Base-by-base conservation (phyloP, 2,888 invertebrate genomes). In the Sphinx pinastri region DNA sequence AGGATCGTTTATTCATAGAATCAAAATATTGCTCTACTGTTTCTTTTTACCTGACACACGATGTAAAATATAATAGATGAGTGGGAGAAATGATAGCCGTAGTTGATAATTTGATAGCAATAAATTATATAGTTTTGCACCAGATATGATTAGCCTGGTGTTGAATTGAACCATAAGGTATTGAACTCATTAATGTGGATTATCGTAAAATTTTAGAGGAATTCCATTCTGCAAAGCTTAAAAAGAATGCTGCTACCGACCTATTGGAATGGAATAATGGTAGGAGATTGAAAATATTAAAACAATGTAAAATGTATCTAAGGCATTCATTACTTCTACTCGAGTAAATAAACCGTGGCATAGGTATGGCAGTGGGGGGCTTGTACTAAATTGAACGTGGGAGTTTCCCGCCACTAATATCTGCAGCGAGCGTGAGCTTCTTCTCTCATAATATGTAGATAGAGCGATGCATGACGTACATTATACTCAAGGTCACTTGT, bases 391-490 rank as follows among this genome's bases (percentile, higher is more conserved):
- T 60, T 19, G 25, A 45, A 47, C 19, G 49, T 49, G 19, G 63
- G 14, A 47, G 19, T 19, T 63, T 63, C 49, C 38, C 63, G 19
- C 63, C 63, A 63, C 49, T 63, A 54, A 54, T 52, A 31, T 25
- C 49, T 16, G 71, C 63, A 31, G 67, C 66, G 49, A 47, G 16
- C 63, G 19, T 13, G 13, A 49, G 52, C 51, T 52, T 54, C 25
- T 54, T 52, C 69, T 38, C 14, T 58, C 38, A 54, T 47, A 49
- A 19, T 49, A 45, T 66, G 68, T 68, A 68, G 68, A 52, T 68
- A 68, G 68, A 52, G 76, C 74, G 72, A 58, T 79, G 79, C 79
- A 79, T 79, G 68, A 58, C 31, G 47, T 45, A 57, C 5, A 57
- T 45, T 57, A 57, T 55, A 31, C 31, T 59, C 58, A 59, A 59